Evolutionary conservation across 2,113 vertebrate genomes (phyloP), one percentile per base, ranked within the genome.

Genomic region (Beaufortia kweichowensis): DNA sequence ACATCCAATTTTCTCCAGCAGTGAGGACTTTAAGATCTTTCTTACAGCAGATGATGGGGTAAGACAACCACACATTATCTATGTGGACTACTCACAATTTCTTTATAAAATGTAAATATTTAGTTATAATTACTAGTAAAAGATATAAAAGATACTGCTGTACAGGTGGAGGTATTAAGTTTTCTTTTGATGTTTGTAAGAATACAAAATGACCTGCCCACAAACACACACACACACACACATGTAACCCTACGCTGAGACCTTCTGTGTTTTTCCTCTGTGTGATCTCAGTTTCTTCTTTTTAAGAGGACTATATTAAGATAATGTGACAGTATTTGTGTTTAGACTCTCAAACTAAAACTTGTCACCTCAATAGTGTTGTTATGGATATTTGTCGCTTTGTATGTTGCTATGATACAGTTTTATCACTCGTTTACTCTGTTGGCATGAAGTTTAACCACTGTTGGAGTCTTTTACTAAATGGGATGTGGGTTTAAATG

Each of bases 1-100:
- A 84, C 97, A 99, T 79, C 95, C 96, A 50, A 92, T 97, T 85
- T 92, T 99, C 87, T 96, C 96, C 79, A 93, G 88, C 90, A 96
- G 92, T 88, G 92, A 93, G 55, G 93, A 96, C 89, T 91, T 98
- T 79, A 95, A 94, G 89, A 82, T 96, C 86, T 99, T 99, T 87
- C 95, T 99, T 62, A 99, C 93, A 12, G 94, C 92, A 2, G 88
- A 95, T 85, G 93, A 94, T 48, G 90, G 87, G 91, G 93, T 95
- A 92, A 93, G 84, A 57, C 14, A 31, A 41, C 53, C 26, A 67
- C 69, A 46, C n/a, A 71, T 15, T 48, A 10, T 39, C 35, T 39
- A 39, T 39, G 35, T 39, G 35, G 35, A 39, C 35, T 2, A 39
- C 35, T 39, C 35, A 39, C 8, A 10, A 11, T 39, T 11, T 10